Evolutionary conservation across 1,140 invertebrate genomes (phyloP), one percentile per base, ranked within the genome.

Genomic region (Arctopsyche grandis): DNA sequence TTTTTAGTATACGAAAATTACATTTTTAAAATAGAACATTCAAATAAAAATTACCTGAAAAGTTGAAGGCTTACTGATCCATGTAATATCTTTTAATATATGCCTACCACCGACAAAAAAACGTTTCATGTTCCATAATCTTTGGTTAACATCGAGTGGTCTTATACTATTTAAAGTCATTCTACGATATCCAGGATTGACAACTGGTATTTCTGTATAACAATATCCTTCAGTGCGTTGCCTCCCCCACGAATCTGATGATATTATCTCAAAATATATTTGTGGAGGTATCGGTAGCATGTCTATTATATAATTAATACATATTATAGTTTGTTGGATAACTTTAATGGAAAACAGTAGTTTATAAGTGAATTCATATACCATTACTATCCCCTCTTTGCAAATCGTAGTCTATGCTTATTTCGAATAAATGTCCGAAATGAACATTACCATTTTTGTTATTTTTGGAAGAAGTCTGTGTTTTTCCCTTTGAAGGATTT

Each of bases 81-180:
- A 77, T 19, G 86, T 84, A 63, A 87, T 84, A 83, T 88, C 86
- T 29, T 85, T 86, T 16, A 88, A 84, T 79, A 87, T 81, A 78
- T 88, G 84, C 75, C 86, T 86, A 63, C 86, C 88, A 0, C 88
- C 88, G 0, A 88, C 81, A 80, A 89, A 89, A 80, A 87, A 88
- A 44, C 87, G 77, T 56, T 86, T 83, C 69, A 84, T 85, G 21
- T 87, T 84, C 0, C 84, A 86, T 29, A 82, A 78, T 22, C 85
- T 82, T 3, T 56, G 70, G 66, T 87, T 83, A n/a, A 75, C 48
- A 70, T 87, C 86, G 44, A 86, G 84, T 1, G 87, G 86, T 70
- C 85, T 81, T 29, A 81, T 83, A 79, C 85, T 85, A 56, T 83
- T 78, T 74, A 89, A 81, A 22, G 70, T 75, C 29, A 82, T 75